Base-by-base conservation (phyloP, 2,888 invertebrate genomes). In the Campoplex nolae region DNA sequence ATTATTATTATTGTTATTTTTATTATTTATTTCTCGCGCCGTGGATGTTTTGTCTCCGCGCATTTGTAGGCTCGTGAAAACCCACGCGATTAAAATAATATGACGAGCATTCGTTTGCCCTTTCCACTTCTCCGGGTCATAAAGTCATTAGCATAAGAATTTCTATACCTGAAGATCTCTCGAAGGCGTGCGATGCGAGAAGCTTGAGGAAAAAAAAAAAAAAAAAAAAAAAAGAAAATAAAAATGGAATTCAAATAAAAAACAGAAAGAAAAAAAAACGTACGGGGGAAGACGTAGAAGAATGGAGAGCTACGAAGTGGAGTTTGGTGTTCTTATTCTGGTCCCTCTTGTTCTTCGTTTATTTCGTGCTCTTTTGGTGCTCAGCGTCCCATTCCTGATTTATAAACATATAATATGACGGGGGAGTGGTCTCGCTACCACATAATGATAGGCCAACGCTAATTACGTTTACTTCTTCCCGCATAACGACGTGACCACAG, bases 381-480 rank as follows among this genome's bases (percentile, higher is more conserved):
- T 87, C 2, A 7, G 88, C 86, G 89, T 90, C 91, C 88, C 89
- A 89, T 89, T 88, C 88, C 93, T 94, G 94, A 94, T 94, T 94
- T 94, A 94, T 94, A 94, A 94, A 94, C 93, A 94, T 94, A 94
- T 94, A 94, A 94, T 94, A 93, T 94, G 94, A 94, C 94, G 94
- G 93, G 94, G 94, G 94, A 93, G 94, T 94, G 94, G 94, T 90
- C 91, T 90, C 93, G 94, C 94, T 94, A 94, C 94, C 94, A 94
- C 94, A 94, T 94, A 94, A 94, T 94, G 93, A 94, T 94, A 94
- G 94, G 92, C 93, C 91, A 91, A 93, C 94, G 93, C 94, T 94
- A 94, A 94, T 94, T 94, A 94, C 94, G 93, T 94, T 94, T 94
- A 93, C 90, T 90, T 92, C 90, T 89, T 87, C 76, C 65, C 83